Evolutionary conservation across 2,888 invertebrate species (phyloP).

Genomic region (Marasmarcha lunaedactyla): DNA sequence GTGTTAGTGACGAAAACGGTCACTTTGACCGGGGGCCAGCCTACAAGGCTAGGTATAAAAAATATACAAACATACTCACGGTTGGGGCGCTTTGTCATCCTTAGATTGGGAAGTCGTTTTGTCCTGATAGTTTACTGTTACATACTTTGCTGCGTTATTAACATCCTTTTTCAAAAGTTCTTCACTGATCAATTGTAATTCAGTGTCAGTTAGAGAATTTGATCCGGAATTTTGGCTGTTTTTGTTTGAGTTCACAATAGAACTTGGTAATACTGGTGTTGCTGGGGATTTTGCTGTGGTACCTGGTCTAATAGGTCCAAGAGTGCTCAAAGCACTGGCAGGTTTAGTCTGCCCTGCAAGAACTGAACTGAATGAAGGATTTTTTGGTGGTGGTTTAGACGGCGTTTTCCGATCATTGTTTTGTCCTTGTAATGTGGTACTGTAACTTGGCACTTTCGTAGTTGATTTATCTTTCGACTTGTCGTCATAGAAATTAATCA

Average conservation of each 20-base stretch:
- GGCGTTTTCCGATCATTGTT: conserved; percentile 7
- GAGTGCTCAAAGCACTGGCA: conserved; percentile 17
- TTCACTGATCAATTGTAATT: conserved; percentile 78
- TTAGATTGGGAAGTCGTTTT: conserved; percentile 77
- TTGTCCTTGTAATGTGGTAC: neutral
- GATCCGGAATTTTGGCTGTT: conserved; percentile 24
- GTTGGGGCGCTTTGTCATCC: conserved; percentile 79
- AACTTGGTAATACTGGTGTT: conserved; percentile 45
- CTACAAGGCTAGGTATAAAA: no score
- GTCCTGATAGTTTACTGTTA: conserved; percentile 81
- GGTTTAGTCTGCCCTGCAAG: conserved; percentile 31
- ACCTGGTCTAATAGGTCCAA: conserved; percentile 15
- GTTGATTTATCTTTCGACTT: conserved; percentile 24
- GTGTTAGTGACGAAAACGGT: no score
- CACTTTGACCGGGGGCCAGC: no score
- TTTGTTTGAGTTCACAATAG: conserved; percentile 46
- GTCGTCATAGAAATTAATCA: conserved; percentile 46
- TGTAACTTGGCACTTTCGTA: neutral
- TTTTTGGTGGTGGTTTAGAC: conserved; percentile 16
- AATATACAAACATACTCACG: no score
- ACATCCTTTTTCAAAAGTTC: conserved; percentile 77
- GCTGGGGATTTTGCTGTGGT: conserved; percentile 18
- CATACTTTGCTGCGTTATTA: conserved; percentile 78
- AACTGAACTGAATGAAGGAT: conserved; percentile 31
- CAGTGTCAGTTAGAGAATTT: conserved; percentile 63